Evolutionary conservation across 2,797 vertebrate species (phyloP), one percentile per base, ranked within the genome.

Genomic region (Spheniscus humboldti): DNA sequence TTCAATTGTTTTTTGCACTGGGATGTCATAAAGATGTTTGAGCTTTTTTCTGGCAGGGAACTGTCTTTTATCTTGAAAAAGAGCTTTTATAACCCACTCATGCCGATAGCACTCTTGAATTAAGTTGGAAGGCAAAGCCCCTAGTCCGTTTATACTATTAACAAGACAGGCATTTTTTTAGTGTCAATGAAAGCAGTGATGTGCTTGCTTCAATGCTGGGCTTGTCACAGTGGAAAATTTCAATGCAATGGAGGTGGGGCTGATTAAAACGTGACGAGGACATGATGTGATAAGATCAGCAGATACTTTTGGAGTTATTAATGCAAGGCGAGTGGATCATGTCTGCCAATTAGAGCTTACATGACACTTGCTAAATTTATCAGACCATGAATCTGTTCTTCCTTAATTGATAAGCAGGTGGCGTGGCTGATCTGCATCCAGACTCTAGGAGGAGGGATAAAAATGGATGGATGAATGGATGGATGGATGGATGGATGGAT

Each of bases 21-120:
- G 60, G 37, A 96, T 95, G 91, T 92, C 92, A 85, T 96, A 81
- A 96, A 94, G 78, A 59, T 67, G 60, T 97, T 86, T 79, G 55
- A 96, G 95, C 30, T 60, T 18, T 80, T 80, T 95, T 72, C 85
- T 91, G 75, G 72, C 35, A 30, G 74, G 27, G 79, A 95, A 94
- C 76, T 83, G 96, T 87, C 92, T 97, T 97, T 97, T 78, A 92
- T 95, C 84, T 94, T 67, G 78, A 95, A 92, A 96, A 96, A 92
- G 72, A 66, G 92, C 94, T 95, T 96, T 97, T 96, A 94, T 81
- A 95, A 94, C 88, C 93, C 81, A 91, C 79, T 95, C 71, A 72
- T 86, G 94, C 69, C 88, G 4, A 94, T 28, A 67, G 85, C 75
- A 76, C 71, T 96, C 82, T 84, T 86, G 90, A 96, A 92, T 94